A percentile compares a stretch with the other conserved stretches of the same genome.
phyloP scores from a whole-genome alignment of 2,797 vertebrate species.

The Anguilla anguilla region DNA sequence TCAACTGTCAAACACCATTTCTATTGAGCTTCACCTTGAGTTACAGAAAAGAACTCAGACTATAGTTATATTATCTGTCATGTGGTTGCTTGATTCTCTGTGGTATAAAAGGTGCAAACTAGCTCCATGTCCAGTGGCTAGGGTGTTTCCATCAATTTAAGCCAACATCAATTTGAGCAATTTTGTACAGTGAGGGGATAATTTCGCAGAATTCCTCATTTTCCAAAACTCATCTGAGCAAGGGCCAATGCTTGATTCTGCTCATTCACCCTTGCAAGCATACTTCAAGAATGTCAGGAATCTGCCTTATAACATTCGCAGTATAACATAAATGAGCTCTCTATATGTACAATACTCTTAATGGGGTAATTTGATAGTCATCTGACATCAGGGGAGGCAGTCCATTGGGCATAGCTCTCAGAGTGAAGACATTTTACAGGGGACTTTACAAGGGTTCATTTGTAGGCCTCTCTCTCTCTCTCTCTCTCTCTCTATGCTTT shows the following conservation, averaged over 20 bases:
- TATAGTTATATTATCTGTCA: too few relatives aligned
- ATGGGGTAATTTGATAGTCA: not conserved
- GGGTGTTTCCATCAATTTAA: not conserved
- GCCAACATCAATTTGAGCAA: not conserved
- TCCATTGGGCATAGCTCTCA: not conserved
- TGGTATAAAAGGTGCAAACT: not conserved
- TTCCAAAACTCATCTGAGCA: not conserved
- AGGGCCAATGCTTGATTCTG: not conserved
- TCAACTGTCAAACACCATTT: not conserved
- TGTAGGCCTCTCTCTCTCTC: not conserved
- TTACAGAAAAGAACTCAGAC: not conserved
- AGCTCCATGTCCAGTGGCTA: not conserved
- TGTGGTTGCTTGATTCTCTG: not conserved
- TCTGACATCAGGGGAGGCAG: not conserved
- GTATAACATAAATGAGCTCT: constrained; percentile 23
- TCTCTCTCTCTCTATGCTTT: constrained; percentile 13
- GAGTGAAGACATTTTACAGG: not conserved
- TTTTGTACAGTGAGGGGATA: not conserved
- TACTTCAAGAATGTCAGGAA: not conserved
- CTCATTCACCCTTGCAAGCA: not conserved
- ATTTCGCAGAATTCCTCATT: not conserved
- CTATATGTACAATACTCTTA: not conserved
- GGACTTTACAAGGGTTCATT: not conserved
- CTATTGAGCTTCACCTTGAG: not conserved
- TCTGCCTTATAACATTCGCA: not conserved